phyloP scores from a whole-genome alignment of 1,140 invertebrate genomes.

The Drosophila orosa region DNA sequence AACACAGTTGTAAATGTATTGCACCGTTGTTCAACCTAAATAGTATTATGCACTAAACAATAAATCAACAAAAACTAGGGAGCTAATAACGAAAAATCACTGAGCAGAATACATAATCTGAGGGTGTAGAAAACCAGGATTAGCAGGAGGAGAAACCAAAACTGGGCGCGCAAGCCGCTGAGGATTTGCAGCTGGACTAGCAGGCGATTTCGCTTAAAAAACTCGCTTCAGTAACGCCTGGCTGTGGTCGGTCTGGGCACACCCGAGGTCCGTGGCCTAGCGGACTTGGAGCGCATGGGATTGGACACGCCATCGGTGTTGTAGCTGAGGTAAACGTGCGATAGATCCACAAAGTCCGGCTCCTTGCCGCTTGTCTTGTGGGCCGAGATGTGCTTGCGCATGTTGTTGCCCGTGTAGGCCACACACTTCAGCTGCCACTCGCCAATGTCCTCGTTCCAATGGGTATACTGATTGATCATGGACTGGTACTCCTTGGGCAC shows the following conservation, averaged over 20 bases:
- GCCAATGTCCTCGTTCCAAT: slow-evolving; percentile 99
- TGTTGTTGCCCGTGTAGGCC: slow-evolving; percentile 99
- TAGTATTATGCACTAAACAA: slow-evolving; percentile 54
- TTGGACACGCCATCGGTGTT: slow-evolving; percentile 78
- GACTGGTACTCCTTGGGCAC: slow-evolving; percentile 97
- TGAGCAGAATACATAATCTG: slow-evolving; percentile 57
- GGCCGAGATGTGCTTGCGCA: slow-evolving; percentile 89
- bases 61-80: slow-evolving; percentile 66
- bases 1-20: slow-evolving; percentile 58
- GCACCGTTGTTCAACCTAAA: slow-evolving; percentile 73
- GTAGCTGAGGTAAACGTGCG: slow-evolving; percentile 83
- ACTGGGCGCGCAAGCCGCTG: slow-evolving; percentile 32
- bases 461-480: slow-evolving; percentile 95
- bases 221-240: slow-evolving; percentile 72
- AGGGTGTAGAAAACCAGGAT: slow-evolving; percentile 56
- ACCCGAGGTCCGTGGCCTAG: slow-evolving; percentile 79
- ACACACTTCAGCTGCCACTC: slow-evolving; percentile 99
- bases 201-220: slow-evolving; percentile 3
- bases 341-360: slow-evolving; percentile 79
- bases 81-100: slow-evolving; percentile 49
- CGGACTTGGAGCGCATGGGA: slow-evolving; percentile 73
- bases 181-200: slow-evolving; percentile 22
- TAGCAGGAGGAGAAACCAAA: slow-evolving; percentile 61
- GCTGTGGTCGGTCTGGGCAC: slow-evolving; percentile 81
- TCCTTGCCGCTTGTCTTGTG: slow-evolving; percentile 74